Evolutionary conservation across 2,888 invertebrate genomes (phyloP).

Genomic region (Phrixothrix hirtus): DNA sequence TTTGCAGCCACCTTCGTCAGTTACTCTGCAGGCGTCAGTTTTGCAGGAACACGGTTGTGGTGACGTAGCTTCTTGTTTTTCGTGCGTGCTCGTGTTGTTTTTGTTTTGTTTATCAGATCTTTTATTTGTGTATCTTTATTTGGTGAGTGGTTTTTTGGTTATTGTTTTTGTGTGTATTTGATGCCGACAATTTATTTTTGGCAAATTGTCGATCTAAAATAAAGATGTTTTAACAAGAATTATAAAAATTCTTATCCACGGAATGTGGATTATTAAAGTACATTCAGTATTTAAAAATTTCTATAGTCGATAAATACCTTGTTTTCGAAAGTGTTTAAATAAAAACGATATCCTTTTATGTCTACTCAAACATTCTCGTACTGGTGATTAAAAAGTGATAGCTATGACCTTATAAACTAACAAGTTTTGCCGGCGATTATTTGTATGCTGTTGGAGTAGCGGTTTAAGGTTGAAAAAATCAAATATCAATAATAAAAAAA

Average conservation of each 20-base stretch:
- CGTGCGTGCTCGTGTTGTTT: conserved; percentile 39
- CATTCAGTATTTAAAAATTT: neutral
- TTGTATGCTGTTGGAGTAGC: neutral
- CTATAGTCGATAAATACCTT: neutral
- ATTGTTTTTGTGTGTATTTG: no score
- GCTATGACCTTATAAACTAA: neutral
- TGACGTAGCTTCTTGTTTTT: conserved; percentile 30
- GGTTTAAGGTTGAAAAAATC: neutral
- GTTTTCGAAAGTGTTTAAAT: no score
- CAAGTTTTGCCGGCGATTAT: neutral
- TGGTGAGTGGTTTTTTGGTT: conserved; percentile 7
- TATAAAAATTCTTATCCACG: no score
- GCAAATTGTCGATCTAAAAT: no score
- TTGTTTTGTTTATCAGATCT: conserved; percentile 17
- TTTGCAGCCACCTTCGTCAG: conserved; percentile 45
- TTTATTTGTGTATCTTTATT: conserved; percentile 6
- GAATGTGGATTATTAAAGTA: no score
- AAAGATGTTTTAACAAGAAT: no score
- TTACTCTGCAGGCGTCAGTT: conserved; percentile 48
- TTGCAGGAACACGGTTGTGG: conserved; percentile 40
- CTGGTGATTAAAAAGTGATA: neutral
- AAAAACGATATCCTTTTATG: neutral
- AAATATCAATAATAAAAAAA: no score
- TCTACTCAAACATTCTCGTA: neutral
- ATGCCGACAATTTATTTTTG: no score